Evolutionary conservation across 1,140 invertebrate species (phyloP).

Genomic region (Stegodyphus dumicola): DNA sequence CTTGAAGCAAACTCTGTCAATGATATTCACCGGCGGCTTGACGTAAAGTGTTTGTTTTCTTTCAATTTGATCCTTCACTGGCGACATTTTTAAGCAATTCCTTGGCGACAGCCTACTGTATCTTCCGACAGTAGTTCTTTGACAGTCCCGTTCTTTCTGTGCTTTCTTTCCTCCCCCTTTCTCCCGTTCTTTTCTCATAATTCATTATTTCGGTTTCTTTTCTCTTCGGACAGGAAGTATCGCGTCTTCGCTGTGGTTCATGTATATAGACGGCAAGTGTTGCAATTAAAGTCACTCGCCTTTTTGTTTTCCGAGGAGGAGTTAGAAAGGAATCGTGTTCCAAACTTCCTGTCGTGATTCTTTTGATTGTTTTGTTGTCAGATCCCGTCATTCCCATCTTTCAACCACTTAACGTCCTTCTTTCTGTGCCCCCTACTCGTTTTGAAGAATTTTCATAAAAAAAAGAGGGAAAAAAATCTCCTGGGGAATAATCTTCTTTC

Average conservation of each 20-base stretch:
- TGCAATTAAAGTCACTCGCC: background rate
- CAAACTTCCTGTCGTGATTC: conserved; percentile 10
- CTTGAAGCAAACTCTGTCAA: too few relatives aligned
- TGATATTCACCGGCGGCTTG: too few relatives aligned
- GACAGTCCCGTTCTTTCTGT: background rate
- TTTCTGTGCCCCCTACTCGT: too few relatives aligned
- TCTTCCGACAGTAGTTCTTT: background rate
- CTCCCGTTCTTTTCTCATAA: background rate
- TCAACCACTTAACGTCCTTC: too few relatives aligned
- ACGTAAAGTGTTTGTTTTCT: too few relatives aligned
- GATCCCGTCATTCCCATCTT: too few relatives aligned
- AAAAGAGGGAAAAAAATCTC: too few relatives aligned
- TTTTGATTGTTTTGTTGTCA: conserved; percentile 11
- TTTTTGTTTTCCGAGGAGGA: background rate
- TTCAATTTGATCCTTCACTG: too few relatives aligned
- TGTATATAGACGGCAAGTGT: background rate
- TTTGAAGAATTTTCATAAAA: too few relatives aligned
- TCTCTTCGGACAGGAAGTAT: conserved; percentile 14
- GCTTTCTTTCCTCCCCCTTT: background rate
- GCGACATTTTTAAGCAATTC: background rate
- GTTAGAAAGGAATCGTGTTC: background rate
- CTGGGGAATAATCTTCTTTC: too few relatives aligned
- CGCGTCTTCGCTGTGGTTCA: background rate
- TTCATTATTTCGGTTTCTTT: conserved; percentile 17
- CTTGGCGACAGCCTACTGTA: background rate